These are phyloP conservation scores for Prunella fulvescens DNA, from an alignment of 2,113 vertebrate genomes.

Conservation along the genomic window DNA sequence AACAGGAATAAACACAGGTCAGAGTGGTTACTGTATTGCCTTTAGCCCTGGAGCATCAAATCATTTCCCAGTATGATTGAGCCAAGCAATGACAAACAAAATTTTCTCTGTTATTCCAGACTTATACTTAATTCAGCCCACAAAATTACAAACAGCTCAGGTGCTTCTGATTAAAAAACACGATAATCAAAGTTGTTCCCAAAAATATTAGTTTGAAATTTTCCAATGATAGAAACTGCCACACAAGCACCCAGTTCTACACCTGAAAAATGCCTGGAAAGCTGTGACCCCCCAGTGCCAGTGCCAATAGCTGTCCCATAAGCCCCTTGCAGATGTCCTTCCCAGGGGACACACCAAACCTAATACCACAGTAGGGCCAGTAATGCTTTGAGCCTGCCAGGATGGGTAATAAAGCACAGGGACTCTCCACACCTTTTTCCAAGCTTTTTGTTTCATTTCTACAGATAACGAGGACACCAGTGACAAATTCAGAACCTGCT, in stretches of 20 bases:
- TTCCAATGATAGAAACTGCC: not conserved
- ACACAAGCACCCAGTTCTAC: not conserved
- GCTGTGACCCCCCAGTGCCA: not conserved
- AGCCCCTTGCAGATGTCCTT: not conserved
- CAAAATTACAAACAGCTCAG: not conserved
- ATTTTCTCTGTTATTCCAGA: not conserved
- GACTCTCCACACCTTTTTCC: not conserved
- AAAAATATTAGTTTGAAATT: not conserved
- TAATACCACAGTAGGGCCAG: not conserved
- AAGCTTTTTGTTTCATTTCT: not conserved
- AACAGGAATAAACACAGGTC: not conserved
- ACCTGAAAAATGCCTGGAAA: not conserved
- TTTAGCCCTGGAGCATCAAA: not conserved
- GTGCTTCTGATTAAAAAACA: not conserved
- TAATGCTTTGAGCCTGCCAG: not conserved
- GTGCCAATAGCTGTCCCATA: not conserved
- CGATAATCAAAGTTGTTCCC: not conserved
- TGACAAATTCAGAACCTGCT: not conserved
- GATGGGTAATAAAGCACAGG: not conserved
- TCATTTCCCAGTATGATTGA: rapidly evolving
- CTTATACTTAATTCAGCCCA: not conserved
- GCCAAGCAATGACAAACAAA: not conserved
- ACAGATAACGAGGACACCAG: not conserved
- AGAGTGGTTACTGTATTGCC: not conserved
- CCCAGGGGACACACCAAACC: not conserved